Percentiles rank a stretch among this genome's conserved stretches.
phyloP scores from a whole-genome alignment of 2,113 vertebrate genomes.

The Cochlearius cochlearius region DNA sequence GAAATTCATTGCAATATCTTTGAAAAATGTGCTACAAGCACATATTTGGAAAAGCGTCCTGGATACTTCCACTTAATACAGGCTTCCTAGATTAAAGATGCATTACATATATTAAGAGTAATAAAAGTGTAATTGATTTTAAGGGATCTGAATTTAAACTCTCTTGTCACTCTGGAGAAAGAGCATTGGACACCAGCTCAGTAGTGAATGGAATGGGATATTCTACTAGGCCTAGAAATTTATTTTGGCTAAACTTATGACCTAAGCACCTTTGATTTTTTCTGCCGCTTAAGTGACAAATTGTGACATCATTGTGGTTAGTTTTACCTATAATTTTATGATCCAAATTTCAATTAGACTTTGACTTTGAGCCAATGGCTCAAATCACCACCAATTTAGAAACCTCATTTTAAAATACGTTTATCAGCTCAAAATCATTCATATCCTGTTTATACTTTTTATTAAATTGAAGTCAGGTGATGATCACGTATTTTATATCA shows the following conservation, averaged over 20 bases:
- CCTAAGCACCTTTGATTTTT: not conserved
- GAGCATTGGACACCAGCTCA: not conserved
- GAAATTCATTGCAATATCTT: not conserved
- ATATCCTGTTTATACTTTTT: not conserved
- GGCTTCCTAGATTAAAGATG: not conserved
- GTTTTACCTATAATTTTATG: not conserved
- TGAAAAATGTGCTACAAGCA: constrained; percentile 15
- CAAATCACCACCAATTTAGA: not conserved
- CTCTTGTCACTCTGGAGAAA: not conserved
- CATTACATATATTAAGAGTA: not conserved
- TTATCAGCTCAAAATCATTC: not conserved
- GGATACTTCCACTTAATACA: not conserved
- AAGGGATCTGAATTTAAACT: not conserved
- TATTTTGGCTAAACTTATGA: not conserved
- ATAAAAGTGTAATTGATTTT: not conserved
- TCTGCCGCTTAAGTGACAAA: not conserved
- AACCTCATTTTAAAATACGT: not conserved
- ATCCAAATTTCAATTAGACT: not conserved
- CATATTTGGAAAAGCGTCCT: not conserved
- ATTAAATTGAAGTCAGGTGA: not conserved
- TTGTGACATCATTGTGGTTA: not conserved
- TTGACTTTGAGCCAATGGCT: not conserved
- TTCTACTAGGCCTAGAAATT: not conserved
- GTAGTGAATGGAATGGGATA: not conserved
- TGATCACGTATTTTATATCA: not conserved